Evolutionary conservation across 2,888 invertebrate species (phyloP).

Genomic region (Bellardia bayeri): DNA sequence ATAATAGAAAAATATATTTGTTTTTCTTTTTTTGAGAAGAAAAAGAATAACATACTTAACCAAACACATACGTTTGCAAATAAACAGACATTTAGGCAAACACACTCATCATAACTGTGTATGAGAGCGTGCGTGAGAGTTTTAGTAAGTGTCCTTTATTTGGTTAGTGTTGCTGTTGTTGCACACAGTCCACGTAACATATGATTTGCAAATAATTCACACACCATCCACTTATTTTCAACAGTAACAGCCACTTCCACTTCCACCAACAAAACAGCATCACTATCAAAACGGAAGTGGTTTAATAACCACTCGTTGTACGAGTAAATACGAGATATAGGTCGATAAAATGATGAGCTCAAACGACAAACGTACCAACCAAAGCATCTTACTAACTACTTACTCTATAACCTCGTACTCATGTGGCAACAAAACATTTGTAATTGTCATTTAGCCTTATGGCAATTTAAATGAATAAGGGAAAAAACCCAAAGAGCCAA

Average conservation of each 20-base stretch:
- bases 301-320: constrained; percentile 47
- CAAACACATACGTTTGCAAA: constrained; percentile 33
- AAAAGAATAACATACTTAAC: constrained; percentile 25
- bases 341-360: constrained; percentile 25
- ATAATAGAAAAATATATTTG: constrained; percentile 52
- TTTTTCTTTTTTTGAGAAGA: constrained; percentile 32
- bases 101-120: constrained; percentile 15
- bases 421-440: constrained; percentile 67
- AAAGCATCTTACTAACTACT: background rate
- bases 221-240: background rate
- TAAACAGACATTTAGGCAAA: background rate
- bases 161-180: constrained; percentile 33
- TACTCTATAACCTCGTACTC: background rate
- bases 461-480: constrained; percentile 62
- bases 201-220: constrained; percentile 66
- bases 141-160: constrained; percentile 65
- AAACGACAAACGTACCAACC: background rate
- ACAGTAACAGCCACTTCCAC: background rate
- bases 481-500: constrained; percentile 19
- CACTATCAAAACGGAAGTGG: constrained; percentile 54
- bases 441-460: constrained; percentile 66
- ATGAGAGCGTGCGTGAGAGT: constrained; percentile 54
- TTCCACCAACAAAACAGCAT: background rate
- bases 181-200: constrained; percentile 48
- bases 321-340: background rate